Evolutionary conservation across 2,797 vertebrate species (phyloP), one percentile per base, ranked within the genome.

Genomic region (Crypturellus tataupa): DNA sequence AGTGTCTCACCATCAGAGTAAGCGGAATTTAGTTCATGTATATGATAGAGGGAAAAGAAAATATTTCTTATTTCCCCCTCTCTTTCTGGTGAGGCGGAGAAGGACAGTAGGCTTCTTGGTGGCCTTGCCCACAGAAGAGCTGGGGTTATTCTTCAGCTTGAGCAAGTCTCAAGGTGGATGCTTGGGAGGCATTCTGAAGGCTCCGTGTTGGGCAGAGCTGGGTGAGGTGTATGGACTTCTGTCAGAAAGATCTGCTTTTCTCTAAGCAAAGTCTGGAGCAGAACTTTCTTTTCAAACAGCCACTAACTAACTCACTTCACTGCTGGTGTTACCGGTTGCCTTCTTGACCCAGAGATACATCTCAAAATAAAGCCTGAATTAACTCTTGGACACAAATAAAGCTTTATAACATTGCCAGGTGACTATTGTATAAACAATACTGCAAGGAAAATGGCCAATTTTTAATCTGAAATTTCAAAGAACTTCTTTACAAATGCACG

Each of bases 381-480:
- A 92, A 81, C 92, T 4, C 2, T 17, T 24, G 49, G n/a, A 29
- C 60, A 71, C 47, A 80, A 80, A 35, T 91, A 77, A 94, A 95
- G 68, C 42, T 92, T 92, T 76, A 81, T 70, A 76, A 79, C 31
- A 63, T 95, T 97, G 96, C 90, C 85, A 90, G 89, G 85, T 95
- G 91, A 91, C 59, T 44, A 42, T 73, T 85, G 46, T 94, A 69
- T 40, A 84, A 90, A 97, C 42, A 91, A 79, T 65, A 85, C 81
- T 63, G 53, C 96, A 95, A 93, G 84, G 71, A 97, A 97, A 91
- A 93, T 29, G 59, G 62, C 51, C 94, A 87, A 84, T 95, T 96
- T 95, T 95, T 94, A 78, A 91, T 95, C 94, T 85, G 88, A 87
- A 85, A 77, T 97, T 97, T 97, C 98, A 95, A 95, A 98, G 97